A percentile compares a stretch with the other conserved stretches of the same genome.
Evolutionary conservation across 2,888 invertebrate species (phyloP).

Genomic region (Lochmaea capreae): DNA sequence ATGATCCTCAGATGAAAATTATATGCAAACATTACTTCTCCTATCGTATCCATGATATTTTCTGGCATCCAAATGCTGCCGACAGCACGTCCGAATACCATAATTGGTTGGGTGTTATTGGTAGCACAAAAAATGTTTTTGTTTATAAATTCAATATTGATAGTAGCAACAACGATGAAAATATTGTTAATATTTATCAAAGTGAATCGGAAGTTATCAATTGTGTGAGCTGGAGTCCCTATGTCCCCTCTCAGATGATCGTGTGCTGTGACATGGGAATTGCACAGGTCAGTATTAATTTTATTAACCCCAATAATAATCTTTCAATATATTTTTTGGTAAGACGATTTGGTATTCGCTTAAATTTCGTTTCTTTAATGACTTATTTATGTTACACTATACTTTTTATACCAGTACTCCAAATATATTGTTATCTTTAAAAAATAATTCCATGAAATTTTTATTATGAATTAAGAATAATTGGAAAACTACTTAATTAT

Average conservation of each 20-base stretch:
- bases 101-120: slow-evolving; percentile 75
- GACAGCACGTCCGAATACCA: slow-evolving; percentile 65
- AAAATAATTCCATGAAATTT: no score
- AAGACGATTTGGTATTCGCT: no score
- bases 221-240: slow-evolving; percentile 58
- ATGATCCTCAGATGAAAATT: slow-evolving; percentile 49
- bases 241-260: slow-evolving; percentile 65
- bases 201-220: slow-evolving; percentile 42
- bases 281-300: slow-evolving; percentile 70
- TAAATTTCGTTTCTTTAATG: no score
- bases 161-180: slow-evolving; percentile 34
- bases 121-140: slow-evolving; percentile 67
- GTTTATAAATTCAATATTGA: slow-evolving; percentile 65
- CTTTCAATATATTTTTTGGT: no score
- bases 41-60: slow-evolving; percentile 75
- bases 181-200: slow-evolving; percentile 43
- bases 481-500: no score
- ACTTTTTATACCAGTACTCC: no score
- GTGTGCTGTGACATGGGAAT: slow-evolving; percentile 78
- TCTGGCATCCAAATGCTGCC: slow-evolving; percentile 80
- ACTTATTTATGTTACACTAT: no score
- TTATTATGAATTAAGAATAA: no score
- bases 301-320: neutral
- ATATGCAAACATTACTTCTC: slow-evolving; percentile 64
- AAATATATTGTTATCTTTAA: no score